Percentiles rank a stretch among this genome's conserved stretches.
These are phyloP conservation scores for Folsomia manolachei DNA, from an alignment of 2,888 invertebrate species.

Conservation along the genomic window DNA sequence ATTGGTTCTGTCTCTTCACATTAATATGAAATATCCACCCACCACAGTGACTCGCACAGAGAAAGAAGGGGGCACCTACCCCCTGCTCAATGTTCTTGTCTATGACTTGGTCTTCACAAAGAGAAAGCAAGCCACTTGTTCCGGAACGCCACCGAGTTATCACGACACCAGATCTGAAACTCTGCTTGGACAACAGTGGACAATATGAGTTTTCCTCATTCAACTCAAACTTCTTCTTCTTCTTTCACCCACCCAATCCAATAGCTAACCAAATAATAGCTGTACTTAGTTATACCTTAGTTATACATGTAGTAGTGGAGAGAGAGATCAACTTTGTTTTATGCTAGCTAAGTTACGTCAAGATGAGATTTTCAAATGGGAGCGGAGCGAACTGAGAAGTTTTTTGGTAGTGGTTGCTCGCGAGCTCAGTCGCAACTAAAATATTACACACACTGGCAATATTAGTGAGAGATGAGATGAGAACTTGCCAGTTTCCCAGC, in stretches of 20 bases:
- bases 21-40: conserved; percentile 19
- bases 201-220: neutral
- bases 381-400: neutral
- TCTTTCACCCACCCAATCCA: no score
- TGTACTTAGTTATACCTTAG: no score
- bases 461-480: neutral
- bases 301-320: no score
- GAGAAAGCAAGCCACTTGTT: neutral
- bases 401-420: neutral
- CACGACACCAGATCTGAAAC: neutral
- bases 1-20: conserved; percentile 14
- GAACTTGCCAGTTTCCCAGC: neutral
- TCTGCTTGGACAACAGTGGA: neutral
- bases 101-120: neutral
- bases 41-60: neutral
- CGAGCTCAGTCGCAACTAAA: no score
- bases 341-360: neutral
- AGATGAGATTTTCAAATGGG: no score
- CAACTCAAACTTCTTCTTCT: no score
- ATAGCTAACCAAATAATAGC: no score
- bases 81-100: no score
- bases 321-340: no score
- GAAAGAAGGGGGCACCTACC: conserved; percentile 10
- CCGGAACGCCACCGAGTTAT: neutral
- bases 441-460: neutral